Evolutionary conservation across 2,797 vertebrate species (phyloP), one percentile per base, ranked within the genome.

Genomic region (Microchirus variegatus): DNA sequence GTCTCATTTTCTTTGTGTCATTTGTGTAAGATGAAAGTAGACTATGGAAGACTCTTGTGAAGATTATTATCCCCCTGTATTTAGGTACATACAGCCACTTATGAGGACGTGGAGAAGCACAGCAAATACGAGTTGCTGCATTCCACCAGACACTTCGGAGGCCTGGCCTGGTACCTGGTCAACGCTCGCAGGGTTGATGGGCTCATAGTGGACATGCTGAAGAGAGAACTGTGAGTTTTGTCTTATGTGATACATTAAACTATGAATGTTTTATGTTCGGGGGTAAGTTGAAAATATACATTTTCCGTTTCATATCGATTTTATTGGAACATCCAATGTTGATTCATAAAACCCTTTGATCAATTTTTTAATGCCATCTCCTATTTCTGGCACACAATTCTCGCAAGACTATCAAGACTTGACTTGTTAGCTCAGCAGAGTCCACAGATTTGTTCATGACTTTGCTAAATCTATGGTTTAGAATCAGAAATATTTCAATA

Each of bases 131-230:
- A 96, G 17, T 85, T 97, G 49, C 90, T 99, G 51, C 93, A 93
- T 54, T 98, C 96, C 55, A 99, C 96, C 0, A 89, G 96, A 15
- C 95, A 98, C 81, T 99, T 98, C 0, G 97, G 96, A 37, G 96
- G 96, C 47, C 90, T 99, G 93, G 92, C 89, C 8, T 99, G 98
- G 97, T 93, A 96, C 75, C 89, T 99, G 62, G 78, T 94, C 61
- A 93, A 79, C 37, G 84, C 83, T 17, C 95, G 90, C 63, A 93
- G 82, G 74, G 90, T 92, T 0, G 97, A 99, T 44, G 95, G 96
- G 37, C 93, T 99, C n/a, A 68, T 99, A 3, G 90, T 95, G 68
- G 95, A 99, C 78, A 95, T 96, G 94, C 92, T 99, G 75, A 94
- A 96, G 80, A 96, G 90, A 90, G 91, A 96, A 62, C 80, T 95